Evolutionary conservation across 2,113 vertebrate genomes (phyloP), one percentile per base, ranked within the genome.

Genomic region (Ceyx margarethae): DNA sequence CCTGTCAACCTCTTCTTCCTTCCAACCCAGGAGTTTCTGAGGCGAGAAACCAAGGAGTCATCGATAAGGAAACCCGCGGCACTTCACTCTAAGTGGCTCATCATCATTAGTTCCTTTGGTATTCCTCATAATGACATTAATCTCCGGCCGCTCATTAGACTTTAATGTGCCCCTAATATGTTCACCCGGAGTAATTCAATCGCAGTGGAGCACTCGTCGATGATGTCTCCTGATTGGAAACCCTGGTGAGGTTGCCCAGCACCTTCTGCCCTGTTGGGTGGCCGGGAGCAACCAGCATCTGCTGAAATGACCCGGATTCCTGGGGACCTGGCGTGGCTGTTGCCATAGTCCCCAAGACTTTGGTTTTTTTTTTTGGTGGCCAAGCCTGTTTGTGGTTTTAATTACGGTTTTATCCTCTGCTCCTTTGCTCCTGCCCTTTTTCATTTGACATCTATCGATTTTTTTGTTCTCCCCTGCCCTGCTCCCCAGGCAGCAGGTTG

Each of bases 151-250:
- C 81, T 95, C 89, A 35, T 93, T 93, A 92, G 92, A 13, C 65
- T 94, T 96, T 96, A 95, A 97, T 91, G 94, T 69, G 66, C 79
- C 82, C 29, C 21, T 90, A 95, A 92, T 89, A 57, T 18, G 80
- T 87, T 94, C 81, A 78, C 84, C 90, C 6, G 5, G n/a, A 28
- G 26, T 75, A 60, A 94, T 95, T 94, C 94, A 86, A 25, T 29
- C 4, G 11, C 80, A 85, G 11, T 31, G 64, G 91, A 82, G 73
- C 56, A 29, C 37, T 37, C 37, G 79, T 53, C 48, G 11, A 6
- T 62, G 31, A 91, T 15, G 37, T 37, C 85, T 71, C 66, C 67
- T 31, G 31, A 10, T 75, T 62, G 80, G 53, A 18, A 81, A 60
- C 51, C 53, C 9, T 65, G 73, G 72, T 13, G 23, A 17, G 37